Percentiles rank a stretch among this genome's conserved stretches.
phyloP scores from a whole-genome alignment of 2,797 vertebrate genomes.

The Eupleurogrammus muticus region DNA sequence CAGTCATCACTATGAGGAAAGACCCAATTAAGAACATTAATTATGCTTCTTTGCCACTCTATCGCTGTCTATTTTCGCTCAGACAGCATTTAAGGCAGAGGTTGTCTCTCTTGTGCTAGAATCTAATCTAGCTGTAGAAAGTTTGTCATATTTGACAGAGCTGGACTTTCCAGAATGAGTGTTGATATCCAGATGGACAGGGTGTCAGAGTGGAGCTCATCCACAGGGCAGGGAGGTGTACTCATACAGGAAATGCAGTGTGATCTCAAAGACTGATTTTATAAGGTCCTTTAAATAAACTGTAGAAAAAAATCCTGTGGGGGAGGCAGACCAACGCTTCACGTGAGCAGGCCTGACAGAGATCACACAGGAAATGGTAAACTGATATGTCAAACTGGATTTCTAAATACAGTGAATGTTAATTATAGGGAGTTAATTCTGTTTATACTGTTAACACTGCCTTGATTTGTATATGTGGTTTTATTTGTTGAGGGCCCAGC shows the following conservation, averaged over 20 bases:
- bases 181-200: conserved; percentile 73
- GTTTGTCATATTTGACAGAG: conserved; percentile 80
- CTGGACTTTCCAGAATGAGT: conserved; percentile 67
- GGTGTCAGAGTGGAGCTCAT: conserved; percentile 57
- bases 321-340: conserved; percentile 70
- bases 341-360: conserved; percentile 67
- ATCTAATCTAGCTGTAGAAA: conserved; percentile 74
- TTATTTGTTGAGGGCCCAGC: too few species aligned
- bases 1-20: conserved; percentile 69
- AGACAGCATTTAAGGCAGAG: conserved; percentile 63
- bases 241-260: conserved; percentile 75
- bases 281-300: conserved; percentile 69
- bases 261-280: conserved; percentile 70
- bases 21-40: conserved; percentile 81
- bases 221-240: conserved; percentile 74
- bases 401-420: conserved; percentile 43
- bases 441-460: too few species aligned
- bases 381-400: conserved; percentile 67
- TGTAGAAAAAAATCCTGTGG: conserved; percentile 80
- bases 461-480: too few species aligned
- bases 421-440: too few species aligned
- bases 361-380: conserved; percentile 65
- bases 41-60: conserved; percentile 81
- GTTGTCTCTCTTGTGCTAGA: conserved; percentile 58
- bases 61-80: conserved; percentile 74